Base-by-base conservation (phyloP, 64 coral and sea anemone genomes). In the Porites australiensis region DNA sequence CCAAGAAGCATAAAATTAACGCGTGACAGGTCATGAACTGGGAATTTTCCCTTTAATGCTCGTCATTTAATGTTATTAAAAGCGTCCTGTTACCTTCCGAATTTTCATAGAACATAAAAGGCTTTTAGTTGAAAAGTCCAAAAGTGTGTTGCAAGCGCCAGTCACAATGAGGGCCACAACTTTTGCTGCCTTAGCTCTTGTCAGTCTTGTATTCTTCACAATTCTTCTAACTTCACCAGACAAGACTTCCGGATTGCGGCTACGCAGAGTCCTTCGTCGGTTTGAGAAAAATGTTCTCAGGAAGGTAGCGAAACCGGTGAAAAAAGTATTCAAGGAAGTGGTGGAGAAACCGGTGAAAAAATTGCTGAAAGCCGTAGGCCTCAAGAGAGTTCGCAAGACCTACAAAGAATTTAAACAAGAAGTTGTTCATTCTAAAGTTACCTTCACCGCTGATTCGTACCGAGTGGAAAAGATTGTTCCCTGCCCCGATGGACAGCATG, bases 401-500 rank as follows among this genome's bases (percentile, higher is more conserved):
- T 93, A 96, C 77, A 89, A 45, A 10, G 84, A 89, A 48, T 93
- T 93, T 51, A 82, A 54, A 46, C 90, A 82, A 48, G 94, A 93
- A 47, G 63, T 82, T 12, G 59, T 16, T 9, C 86, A 93, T 58
- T 73, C 90, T 49, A 70, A 68, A 58, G 94, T 96, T 55, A 78
- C 82, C n/a, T 96, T 96, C 70, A 93, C 94, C 7, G 90, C 53
- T 46, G 77, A 96, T 75, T 83, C 77, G 6, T 93, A 96, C 50
- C 62, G 50, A 47, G 90, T 93, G 16, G 86, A 96, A 62, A 88
- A 92, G 75, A 53, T 96, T 45, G 80, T 45, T 19, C 94, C 90
- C 49, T 93, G 86, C 46, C 67, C n/a, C 13, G 58, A 88, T 37
- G 94, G 90, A 50, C 86, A 96, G 3, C 94, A 96, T 64, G 90